Evolutionary conservation across 2,113 vertebrate genomes (phyloP).

Genomic region (Mus pahari): DNA sequence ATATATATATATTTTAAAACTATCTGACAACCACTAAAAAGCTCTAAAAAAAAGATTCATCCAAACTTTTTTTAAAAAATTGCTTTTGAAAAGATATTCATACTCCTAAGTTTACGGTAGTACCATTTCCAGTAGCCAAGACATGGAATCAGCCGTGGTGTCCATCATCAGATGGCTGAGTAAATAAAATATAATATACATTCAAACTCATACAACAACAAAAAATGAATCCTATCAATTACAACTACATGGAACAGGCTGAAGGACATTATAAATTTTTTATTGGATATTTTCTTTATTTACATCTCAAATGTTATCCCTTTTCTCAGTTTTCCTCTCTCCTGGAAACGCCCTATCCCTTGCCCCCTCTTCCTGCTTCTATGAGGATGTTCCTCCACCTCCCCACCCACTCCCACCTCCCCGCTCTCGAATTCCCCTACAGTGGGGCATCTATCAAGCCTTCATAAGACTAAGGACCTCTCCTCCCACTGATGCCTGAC

Average conservation of each 20-base stretch:
- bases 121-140: background rate
- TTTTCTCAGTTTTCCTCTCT: no score
- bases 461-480: no score
- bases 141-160: background rate
- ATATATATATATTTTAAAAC: background rate
- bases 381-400: no score
- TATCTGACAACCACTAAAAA: conserved; percentile 14
- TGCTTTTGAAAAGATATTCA: background rate
- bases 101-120: background rate
- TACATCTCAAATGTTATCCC: no score
- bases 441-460: no score
- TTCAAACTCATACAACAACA: background rate
- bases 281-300: no score
- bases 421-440: no score
- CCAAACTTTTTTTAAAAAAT: background rate
- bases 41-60: background rate
- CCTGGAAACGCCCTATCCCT: no score
- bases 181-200: background rate
- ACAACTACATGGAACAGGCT: background rate
- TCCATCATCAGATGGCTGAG: background rate
- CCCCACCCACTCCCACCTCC: no score
- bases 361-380: no score
- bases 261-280: background rate
- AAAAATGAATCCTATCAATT: background rate
- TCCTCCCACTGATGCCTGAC: no score